Base-by-base conservation (phyloP, 2,113 vertebrate species). In the Nymphicus hollandicus region DNA sequence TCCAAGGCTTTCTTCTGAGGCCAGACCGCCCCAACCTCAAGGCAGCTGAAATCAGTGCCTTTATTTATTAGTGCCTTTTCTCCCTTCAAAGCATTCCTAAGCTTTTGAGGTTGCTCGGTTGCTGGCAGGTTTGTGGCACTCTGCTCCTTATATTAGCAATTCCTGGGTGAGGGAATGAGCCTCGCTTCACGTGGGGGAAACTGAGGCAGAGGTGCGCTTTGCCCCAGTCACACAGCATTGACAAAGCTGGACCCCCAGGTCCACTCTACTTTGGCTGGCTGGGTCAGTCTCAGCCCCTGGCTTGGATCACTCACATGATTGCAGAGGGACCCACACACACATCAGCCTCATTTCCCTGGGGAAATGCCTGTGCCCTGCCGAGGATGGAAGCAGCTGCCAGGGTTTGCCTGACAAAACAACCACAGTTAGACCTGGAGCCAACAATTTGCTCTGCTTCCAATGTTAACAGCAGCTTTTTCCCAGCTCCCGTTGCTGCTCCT, bases 281-380 rank as follows among this genome's bases (percentile, higher is more conserved):
- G 33, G 43, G 17, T 6, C 64, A 31, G 18, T 17, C 66, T n/a
- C 64, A 61, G 33, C 22, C 5, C 47, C 47, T 8, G 2, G 15
- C 44, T 14, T 7, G 0, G 27, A 35, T 43, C 50, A 28, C 7
- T 11, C 0, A 0, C 17, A n/a, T 46, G 5, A 60, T 43, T 50
- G 2, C 5, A 65, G 65, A 47, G 7, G n/a, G 29, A 58, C 3
- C 9, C 41, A 12, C 2, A 0, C 28, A 28, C 1, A 1, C 53
- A 17, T 19, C 56, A 53, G 27, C n/a, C 52, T 28, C 2, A 0
- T 23, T 58, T 33, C 50, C 28, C 50, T 8, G 11, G 24, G 78
- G 10, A 44, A 41, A 80, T 22, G 24, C 68, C 71, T 1, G 1
- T 1, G 0, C 5, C 20, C 4, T 2, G 1, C 43, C 2, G 2